These are phyloP conservation scores for Sparidentex hasta DNA, from an alignment of 2,797 vertebrate genomes.

Conservation along the genomic window DNA sequence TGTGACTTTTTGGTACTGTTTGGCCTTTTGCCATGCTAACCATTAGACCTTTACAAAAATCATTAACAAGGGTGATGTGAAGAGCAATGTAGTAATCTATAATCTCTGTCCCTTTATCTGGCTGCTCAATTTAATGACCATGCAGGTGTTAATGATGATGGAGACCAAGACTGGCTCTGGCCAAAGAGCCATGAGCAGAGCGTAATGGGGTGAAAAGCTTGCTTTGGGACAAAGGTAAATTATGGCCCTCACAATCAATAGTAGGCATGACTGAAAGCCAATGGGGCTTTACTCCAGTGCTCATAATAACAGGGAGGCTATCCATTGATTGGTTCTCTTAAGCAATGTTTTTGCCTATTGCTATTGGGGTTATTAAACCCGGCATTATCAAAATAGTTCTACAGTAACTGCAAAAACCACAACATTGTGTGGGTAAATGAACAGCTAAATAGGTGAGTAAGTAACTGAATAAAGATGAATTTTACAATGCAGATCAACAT, in stretches of 20 bases:
- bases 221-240: constrained; percentile 84
- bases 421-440: neutral
- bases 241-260: constrained; percentile 80
- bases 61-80: constrained; percentile 54
- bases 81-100: constrained; percentile 70
- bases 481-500: neutral
- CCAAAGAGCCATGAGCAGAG: constrained; percentile 66
- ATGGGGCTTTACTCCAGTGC: constrained; percentile 73
- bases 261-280: constrained; percentile 77
- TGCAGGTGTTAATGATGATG: constrained; percentile 85
- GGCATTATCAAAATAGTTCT: constrained; percentile 48
- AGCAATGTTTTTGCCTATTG: constrained; percentile 65
- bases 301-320: constrained; percentile 69
- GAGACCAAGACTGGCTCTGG: constrained; percentile 66
- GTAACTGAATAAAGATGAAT: neutral
- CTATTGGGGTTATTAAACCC: constrained; percentile 71
- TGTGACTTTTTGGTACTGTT: constrained; percentile 31
- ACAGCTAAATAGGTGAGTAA: neutral
- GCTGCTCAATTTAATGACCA: constrained; percentile 70
- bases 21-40: constrained; percentile 58
- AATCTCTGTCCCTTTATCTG: constrained; percentile 74
- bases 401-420: neutral
- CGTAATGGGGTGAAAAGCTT: constrained; percentile 84
- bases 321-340: constrained; percentile 63
- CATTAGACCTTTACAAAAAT: constrained; percentile 72